These are phyloP conservation scores for Drosophila ercepeae DNA, from an alignment of 1,140 invertebrate genomes.

Conservation along the genomic window DNA sequence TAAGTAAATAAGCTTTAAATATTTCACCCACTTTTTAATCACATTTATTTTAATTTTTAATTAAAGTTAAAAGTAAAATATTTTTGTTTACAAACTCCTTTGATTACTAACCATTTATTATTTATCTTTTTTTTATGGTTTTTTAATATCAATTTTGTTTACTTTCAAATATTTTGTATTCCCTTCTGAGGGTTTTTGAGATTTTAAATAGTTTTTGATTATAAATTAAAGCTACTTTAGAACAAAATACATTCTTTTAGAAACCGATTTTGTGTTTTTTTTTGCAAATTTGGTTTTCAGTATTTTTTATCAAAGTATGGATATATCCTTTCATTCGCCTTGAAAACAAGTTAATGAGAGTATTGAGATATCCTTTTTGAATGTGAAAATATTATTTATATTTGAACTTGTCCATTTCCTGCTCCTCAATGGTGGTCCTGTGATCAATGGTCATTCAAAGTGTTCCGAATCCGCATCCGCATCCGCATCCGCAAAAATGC, in stretches of 20 bases:
- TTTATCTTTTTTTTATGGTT: too few relatives aligned
- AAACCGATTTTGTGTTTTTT: too few relatives aligned
- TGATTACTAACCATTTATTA: too few relatives aligned
- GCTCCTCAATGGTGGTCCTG: conserved; percentile 25
- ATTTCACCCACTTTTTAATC: background rate
- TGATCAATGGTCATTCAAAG: conserved; percentile 39
- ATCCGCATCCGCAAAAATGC: conserved; percentile 61
- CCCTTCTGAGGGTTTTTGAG: too few relatives aligned
- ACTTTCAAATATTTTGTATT: too few relatives aligned
- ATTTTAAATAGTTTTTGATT: too few relatives aligned
- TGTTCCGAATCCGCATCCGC: conserved; percentile 8
- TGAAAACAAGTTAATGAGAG: background rate
- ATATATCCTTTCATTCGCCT: too few relatives aligned
- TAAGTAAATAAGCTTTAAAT: background rate
- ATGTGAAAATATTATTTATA: conserved; percentile 1
- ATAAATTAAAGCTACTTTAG: too few relatives aligned
- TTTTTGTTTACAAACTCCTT: background rate
- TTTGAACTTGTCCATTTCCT: conserved; percentile 7
- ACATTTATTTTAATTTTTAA: background rate
- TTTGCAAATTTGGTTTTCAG: too few relatives aligned
- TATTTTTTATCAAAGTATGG: too few relatives aligned
- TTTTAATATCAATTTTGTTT: too few relatives aligned
- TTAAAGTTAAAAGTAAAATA: background rate
- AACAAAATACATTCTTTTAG: too few relatives aligned
- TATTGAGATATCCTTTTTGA: background rate